Percentiles rank a stretch among this genome's conserved stretches.
Evolutionary conservation across 2,888 invertebrate species (phyloP).

Genomic region (Lasioglossum lativentre): DNA sequence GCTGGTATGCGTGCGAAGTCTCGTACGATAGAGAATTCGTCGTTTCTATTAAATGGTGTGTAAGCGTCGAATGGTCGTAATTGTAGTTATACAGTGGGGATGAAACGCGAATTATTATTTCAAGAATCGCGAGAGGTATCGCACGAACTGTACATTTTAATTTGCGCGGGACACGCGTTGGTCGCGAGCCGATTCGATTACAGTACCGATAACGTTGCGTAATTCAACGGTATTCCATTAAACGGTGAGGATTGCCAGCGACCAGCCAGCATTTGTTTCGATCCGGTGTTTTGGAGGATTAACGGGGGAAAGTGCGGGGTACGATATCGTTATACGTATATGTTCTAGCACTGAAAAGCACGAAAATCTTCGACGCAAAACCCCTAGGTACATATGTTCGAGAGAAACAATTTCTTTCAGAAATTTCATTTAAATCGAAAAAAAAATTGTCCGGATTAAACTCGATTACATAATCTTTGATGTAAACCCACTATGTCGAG

Average conservation of each 20-base stretch:
- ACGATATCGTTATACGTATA: too few species aligned
- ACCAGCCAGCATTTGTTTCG: neutral
- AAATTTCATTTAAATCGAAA: neutral
- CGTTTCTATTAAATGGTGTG: too few species aligned
- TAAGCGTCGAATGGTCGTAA: too few species aligned
- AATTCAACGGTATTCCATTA: slow-evolving; percentile 21
- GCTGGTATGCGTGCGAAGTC: too few species aligned
- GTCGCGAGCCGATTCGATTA: slow-evolving; percentile 22
- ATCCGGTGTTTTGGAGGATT: neutral
- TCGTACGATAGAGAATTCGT: too few species aligned
- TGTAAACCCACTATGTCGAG: neutral
- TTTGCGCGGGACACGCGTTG: slow-evolving; percentile 21
- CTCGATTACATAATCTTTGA: neutral
- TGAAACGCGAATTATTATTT: neutral
- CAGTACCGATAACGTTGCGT: slow-evolving; percentile 9
- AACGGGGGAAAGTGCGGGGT: neutral
- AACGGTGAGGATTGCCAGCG: slow-evolving; percentile 1
- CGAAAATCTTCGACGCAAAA: neutral
- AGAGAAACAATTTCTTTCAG: neutral
- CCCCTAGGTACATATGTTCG: neutral
- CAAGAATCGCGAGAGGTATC: neutral
- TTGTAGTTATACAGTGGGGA: neutral
- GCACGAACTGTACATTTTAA: slow-evolving; percentile 13
- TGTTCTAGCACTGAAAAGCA: too few species aligned
- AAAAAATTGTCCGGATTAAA: neutral